These are phyloP conservation scores for Pollenia griseotomentosa DNA, from an alignment of 2,888 invertebrate genomes.

Conservation along the genomic window DNA sequence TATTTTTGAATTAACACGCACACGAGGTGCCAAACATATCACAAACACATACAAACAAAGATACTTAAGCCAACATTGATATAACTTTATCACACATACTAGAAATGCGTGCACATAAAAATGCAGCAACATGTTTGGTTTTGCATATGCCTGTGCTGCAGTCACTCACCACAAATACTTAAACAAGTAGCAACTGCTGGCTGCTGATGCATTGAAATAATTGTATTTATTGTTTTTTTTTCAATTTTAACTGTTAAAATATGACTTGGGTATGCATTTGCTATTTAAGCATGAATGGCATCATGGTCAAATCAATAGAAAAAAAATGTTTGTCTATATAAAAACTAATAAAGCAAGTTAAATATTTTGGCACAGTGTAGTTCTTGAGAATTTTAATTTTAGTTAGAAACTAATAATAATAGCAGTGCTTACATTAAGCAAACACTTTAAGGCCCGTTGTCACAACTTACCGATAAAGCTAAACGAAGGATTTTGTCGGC, in stretches of 20 bases:
- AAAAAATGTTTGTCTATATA: conserved; percentile 26
- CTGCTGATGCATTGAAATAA: conserved; percentile 24
- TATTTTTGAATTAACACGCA: not conserved
- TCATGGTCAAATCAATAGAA: conserved; percentile 73
- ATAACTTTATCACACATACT: conserved; percentile 5
- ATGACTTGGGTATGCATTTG: conserved; percentile 52
- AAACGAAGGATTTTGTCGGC: too few species aligned
- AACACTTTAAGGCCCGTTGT: too few species aligned
- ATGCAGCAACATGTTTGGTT: not conserved
- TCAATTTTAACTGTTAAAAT: conserved; percentile 32
- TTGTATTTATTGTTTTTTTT: not conserved
- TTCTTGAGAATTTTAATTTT: not conserved
- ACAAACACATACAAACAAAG: not conserved
- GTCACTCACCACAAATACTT: conserved; percentile 4
- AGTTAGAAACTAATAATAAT: too few species aligned
- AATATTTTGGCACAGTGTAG: conserved; percentile 39
- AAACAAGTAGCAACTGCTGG: conserved; percentile 7
- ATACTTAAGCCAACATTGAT: not conserved
- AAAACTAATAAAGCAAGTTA: not conserved
- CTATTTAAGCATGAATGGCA: conserved; percentile 67
- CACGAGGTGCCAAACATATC: not conserved
- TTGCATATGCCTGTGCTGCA: conserved; percentile 6
- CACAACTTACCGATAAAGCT: too few species aligned
- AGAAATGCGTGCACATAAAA: not conserved
- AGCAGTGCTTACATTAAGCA: too few species aligned